Conservation (phyloP, 2,888 invertebrate species). For the Campoplex nolae region DNA sequence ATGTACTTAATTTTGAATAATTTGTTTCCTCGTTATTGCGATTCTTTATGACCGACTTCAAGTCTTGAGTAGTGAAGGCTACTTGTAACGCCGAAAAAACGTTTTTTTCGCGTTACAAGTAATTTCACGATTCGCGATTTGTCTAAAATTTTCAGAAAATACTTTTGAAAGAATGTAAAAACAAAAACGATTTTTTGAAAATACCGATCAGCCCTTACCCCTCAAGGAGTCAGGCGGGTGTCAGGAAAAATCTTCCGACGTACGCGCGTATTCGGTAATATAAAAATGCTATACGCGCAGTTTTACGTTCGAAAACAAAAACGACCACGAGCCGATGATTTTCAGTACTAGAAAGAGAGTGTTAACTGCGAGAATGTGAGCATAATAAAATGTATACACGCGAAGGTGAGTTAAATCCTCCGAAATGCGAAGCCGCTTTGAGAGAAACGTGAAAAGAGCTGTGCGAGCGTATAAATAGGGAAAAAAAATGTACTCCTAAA, state of each 20-base stretch:
- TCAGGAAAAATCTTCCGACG: neutral
- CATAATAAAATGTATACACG: neutral
- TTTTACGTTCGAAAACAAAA: neutral
- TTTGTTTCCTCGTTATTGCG: neutral
- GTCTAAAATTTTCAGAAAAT: no score
- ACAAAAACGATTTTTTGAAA: no score
- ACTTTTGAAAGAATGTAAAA: no score
- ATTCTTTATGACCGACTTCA: no score
- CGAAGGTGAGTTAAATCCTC: neutral
- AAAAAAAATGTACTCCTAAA: neutral
- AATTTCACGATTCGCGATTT: no score
- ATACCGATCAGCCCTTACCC: neutral
- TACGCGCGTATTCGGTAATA: neutral
- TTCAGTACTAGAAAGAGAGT: constrained; percentile 25
- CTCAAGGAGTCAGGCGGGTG: neutral
- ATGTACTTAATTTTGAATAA: neutral
- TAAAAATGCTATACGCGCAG: neutral
- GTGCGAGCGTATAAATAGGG: constrained; percentile 14
- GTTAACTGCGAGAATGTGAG: constrained; percentile 10
- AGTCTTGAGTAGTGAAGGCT: no score
- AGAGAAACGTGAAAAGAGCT: constrained; percentile 29
- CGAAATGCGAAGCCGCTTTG: constrained; percentile 19
- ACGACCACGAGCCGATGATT: constrained; percentile 10
- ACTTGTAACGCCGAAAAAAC: no score
- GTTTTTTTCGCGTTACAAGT: no score